These are phyloP conservation scores for Lycodopsis pacificus DNA, from an alignment of 2,797 vertebrate genomes.

Conservation along the genomic window DNA sequence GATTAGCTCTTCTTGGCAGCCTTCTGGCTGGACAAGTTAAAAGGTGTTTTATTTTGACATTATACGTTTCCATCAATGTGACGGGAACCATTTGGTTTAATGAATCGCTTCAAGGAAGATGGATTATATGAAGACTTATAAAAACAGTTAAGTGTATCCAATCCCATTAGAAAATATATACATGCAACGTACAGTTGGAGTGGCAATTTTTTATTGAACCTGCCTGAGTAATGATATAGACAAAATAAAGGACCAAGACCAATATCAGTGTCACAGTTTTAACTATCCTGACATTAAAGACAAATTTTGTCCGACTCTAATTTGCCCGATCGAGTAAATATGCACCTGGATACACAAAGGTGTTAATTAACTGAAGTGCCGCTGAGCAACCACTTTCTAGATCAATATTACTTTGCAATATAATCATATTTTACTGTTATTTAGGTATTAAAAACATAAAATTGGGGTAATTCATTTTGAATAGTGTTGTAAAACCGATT, in stretches of 20 bases:
- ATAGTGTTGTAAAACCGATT: not conserved
- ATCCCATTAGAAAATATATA: constrained; percentile 54
- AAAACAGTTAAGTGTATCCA: constrained; percentile 40
- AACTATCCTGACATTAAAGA: not conserved
- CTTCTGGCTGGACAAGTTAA: constrained; percentile 56
- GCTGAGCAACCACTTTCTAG: not conserved
- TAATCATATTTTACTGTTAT: not conserved
- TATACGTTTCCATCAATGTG: constrained; percentile 67
- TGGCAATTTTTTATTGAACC: constrained; percentile 29
- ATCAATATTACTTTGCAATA: not conserved
- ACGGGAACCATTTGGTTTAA: constrained; percentile 57
- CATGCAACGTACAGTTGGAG: constrained; percentile 27
- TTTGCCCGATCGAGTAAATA: not conserved
- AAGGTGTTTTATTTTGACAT: constrained; percentile 74
- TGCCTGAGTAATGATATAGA: constrained; percentile 24
- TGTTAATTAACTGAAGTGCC: not conserved
- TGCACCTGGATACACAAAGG: not conserved
- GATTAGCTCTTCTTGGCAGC: constrained; percentile 61
- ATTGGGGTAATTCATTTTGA: not conserved
- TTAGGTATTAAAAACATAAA: not conserved
- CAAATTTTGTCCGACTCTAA: not conserved
- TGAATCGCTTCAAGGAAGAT: constrained; percentile 52
- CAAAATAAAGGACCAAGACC: not conserved
- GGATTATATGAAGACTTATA: constrained; percentile 42
- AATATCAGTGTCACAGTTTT: not conserved